phyloP scores from a whole-genome alignment of 2,797 vertebrate genomes.

The Labeo calbasu region DNA sequence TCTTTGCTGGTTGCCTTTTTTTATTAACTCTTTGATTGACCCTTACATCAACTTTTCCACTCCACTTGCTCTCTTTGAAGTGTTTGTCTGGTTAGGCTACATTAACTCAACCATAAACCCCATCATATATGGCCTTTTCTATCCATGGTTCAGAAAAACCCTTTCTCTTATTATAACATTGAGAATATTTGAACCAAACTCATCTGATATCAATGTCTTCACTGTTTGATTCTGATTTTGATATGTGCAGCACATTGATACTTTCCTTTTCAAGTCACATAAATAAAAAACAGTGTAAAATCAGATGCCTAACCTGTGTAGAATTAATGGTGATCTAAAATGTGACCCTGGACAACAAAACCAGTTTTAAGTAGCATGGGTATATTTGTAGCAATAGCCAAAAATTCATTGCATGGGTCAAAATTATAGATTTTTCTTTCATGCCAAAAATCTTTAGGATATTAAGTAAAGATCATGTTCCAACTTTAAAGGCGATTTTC shows the following conservation, averaged over 20 bases:
- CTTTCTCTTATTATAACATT: conserved; percentile 64
- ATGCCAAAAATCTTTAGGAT: too few relatives aligned
- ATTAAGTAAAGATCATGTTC: too few relatives aligned
- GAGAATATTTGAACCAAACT: conserved; percentile 63
- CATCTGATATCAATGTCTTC: conserved; percentile 63
- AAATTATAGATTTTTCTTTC: too few relatives aligned
- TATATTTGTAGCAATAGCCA: too few relatives aligned
- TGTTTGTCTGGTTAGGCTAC: conserved; percentile 69
- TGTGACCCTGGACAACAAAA: too few relatives aligned
- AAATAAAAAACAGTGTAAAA: neutral
- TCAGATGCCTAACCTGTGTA: neutral
- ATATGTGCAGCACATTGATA: neutral
- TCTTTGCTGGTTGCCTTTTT: conserved; percentile 72
- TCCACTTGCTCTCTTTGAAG: conserved; percentile 64
- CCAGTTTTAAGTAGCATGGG: too few relatives aligned
- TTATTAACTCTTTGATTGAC: conserved; percentile 62
- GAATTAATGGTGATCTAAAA: neutral
- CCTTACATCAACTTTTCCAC: conserved; percentile 66
- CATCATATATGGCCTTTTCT: conserved; percentile 71
- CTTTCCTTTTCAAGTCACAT: neutral
- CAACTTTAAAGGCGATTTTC: too few relatives aligned
- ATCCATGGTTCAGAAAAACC: conserved; percentile 71
- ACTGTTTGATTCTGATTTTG: conserved; percentile 6
- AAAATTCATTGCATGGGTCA: too few relatives aligned
- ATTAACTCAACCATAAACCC: conserved; percentile 72